Percentiles rank a stretch among this genome's conserved stretches.
Evolutionary conservation across 37 sponge, comb jelly and placozoan genomes (phyloP).

Genomic region (Bolinopsis microptera): DNA sequence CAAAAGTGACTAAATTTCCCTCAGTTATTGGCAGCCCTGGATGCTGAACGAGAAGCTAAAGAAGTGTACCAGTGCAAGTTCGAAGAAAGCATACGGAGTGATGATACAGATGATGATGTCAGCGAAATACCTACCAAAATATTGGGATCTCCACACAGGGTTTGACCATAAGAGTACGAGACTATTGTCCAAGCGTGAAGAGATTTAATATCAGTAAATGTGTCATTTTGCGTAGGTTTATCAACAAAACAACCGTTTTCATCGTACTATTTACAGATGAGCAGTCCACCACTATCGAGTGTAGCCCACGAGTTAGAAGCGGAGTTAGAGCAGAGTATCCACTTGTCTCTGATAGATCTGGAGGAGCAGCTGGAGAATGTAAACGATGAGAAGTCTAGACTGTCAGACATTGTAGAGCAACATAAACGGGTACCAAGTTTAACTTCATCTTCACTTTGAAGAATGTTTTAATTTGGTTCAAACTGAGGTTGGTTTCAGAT

Average conservation of each 20-base stretch:
- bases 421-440: conserved; percentile 43
- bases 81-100: conserved; percentile 43
- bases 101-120: not conserved
- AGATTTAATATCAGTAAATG: too few species aligned
- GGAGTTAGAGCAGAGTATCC: conserved; percentile 43
- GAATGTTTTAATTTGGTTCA: too few species aligned
- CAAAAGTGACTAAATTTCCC: too few species aligned
- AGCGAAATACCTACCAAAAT: conserved; percentile 41
- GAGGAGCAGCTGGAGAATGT: conserved; percentile 60
- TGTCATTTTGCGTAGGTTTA: too few species aligned
- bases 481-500: too few species aligned
- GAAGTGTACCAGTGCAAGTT: conserved; percentile 42
- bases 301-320: conserved; percentile 64
- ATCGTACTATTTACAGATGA: not conserved
- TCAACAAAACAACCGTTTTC: too few species aligned
- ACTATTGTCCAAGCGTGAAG: too few species aligned
- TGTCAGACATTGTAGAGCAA: conserved; percentile 30
- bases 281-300: conserved; percentile 35
- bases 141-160: conserved; percentile 26
- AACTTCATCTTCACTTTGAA: too few species aligned
- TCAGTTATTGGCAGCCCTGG: conserved; percentile 12
- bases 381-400: conserved; percentile 15
- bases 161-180: too few species aligned
- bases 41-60: conserved; percentile 7
- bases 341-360: conserved; percentile 34